Evolutionary conservation across 2,113 vertebrate genomes (phyloP).

Genomic region (Zosterops lateralis): DNA sequence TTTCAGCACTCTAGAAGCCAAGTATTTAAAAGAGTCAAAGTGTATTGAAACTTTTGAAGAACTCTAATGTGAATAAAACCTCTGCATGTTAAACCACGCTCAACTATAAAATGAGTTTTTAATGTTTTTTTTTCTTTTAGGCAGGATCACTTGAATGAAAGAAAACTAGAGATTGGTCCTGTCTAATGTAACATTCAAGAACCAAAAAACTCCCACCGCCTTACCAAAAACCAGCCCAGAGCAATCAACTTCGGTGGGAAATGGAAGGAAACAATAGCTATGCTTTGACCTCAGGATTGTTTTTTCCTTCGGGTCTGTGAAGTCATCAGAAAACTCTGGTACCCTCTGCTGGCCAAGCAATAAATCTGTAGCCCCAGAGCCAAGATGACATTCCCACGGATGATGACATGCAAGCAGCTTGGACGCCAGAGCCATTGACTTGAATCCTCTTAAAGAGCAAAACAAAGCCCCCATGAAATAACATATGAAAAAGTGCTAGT

Average conservation of each 20-base stretch:
- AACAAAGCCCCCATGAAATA: not conserved
- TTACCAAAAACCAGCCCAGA: not conserved
- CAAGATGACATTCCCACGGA: not conserved
- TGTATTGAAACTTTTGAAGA: not conserved
- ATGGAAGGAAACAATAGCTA: not conserved
- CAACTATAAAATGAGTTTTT: not conserved
- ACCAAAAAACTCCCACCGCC: not conserved
- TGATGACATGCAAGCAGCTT: not conserved
- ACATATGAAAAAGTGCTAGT: not conserved
- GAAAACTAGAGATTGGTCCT: not conserved
- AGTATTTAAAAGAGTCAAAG: not conserved
- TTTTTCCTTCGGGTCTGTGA: not conserved
- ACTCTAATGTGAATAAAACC: not conserved
- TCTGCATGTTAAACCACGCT: not conserved
- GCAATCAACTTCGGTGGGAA: not conserved
- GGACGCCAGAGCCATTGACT: not conserved
- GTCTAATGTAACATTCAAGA: not conserved
- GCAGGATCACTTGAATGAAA: not conserved
- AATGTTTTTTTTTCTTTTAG: not conserved
- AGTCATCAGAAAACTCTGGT: slow-evolving; percentile 67
- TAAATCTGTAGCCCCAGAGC: not conserved
- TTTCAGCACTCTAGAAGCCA: not conserved
- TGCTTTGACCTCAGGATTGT: not conserved
- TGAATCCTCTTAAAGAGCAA: not conserved
- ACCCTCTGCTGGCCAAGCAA: slow-evolving; percentile 74